Evolutionary conservation across 2,797 vertebrate genomes (phyloP).

Genomic region (Anguilla obscura): DNA sequence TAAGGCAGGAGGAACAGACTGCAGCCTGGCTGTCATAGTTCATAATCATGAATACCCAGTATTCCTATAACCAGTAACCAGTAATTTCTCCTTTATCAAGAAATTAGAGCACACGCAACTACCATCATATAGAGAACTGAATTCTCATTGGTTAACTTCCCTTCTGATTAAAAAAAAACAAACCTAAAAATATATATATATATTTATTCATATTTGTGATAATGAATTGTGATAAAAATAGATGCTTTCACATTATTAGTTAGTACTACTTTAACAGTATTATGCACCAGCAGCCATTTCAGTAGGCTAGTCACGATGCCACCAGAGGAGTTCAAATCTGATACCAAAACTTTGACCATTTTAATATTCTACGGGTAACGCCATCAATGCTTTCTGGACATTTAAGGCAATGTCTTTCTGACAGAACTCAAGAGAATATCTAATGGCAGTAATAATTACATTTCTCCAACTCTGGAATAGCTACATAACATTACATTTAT

Average conservation of each 20-base stretch:
- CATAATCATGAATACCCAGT: constrained; percentile 6
- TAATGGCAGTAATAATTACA: constrained; percentile 8
- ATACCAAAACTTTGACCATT: background rate
- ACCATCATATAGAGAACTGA: background rate
- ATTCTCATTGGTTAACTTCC: background rate
- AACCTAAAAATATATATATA: background rate
- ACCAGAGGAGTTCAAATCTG: background rate
- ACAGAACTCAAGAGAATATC: background rate
- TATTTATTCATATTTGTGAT: background rate
- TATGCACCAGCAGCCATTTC: background rate
- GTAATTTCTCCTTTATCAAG: background rate
- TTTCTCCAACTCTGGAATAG: background rate
- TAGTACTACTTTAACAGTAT: background rate
- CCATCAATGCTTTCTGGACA: background rate
- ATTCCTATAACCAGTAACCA: background rate
- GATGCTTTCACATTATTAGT: background rate
- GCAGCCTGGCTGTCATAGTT: background rate
- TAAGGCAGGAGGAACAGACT: background rate
- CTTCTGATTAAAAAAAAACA: background rate
- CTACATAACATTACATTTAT: background rate
- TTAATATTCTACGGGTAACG: background rate
- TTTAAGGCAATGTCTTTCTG: constrained; percentile 1
- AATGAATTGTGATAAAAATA: background rate
- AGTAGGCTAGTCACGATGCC: background rate
- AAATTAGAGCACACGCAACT: background rate